Conservation (phyloP, 2,797 vertebrate species). For the Taeniopygia guttata region DNA sequence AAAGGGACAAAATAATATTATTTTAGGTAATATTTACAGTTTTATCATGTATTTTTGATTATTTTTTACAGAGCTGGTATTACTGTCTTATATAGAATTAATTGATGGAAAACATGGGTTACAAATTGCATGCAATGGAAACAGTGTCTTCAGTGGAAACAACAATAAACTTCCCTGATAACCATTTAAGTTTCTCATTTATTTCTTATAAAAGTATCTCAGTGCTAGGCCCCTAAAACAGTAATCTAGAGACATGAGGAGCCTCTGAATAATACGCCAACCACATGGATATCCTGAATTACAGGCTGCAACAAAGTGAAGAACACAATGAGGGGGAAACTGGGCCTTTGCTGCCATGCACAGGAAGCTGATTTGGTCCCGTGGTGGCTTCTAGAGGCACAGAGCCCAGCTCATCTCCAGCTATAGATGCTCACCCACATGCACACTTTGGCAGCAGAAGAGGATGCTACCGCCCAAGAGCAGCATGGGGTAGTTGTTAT, state of each 20-base stretch:
- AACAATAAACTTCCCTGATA: neutral
- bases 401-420: neutral
- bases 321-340: neutral
- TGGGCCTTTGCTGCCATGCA: neutral
- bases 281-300: neutral
- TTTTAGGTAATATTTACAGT: neutral
- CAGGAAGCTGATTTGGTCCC: neutral
- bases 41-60: neutral
- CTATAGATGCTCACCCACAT: neutral
- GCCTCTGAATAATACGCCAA: neutral
- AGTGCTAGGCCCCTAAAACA: neutral
- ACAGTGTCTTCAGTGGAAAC: neutral
- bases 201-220: neutral
- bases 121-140: neutral
- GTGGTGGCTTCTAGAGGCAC: neutral
- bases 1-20: neutral
- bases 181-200: neutral
- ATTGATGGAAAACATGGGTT: neutral
- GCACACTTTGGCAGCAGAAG: neutral
- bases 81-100: neutral
- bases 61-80: neutral
- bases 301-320: neutral
- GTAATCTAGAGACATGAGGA: neutral
- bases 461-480: rapidly evolving
- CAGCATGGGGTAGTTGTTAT: rapidly evolving